phyloP scores from a whole-genome alignment of 2,797 vertebrate genomes.

The Chanos chanos region DNA sequence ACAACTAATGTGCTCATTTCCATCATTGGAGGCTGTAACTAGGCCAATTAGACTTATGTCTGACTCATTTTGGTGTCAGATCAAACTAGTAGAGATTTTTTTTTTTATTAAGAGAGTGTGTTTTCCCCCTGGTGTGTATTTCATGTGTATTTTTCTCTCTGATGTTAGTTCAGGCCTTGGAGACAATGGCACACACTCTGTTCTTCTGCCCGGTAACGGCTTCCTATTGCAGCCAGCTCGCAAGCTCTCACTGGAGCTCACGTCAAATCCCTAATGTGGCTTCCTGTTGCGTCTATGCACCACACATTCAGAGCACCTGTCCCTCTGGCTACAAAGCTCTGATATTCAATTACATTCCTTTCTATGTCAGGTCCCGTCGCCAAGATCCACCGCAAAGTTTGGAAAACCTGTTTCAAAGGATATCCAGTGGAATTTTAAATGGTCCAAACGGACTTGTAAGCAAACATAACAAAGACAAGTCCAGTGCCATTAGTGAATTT shows the following conservation, averaged over 20 bases:
- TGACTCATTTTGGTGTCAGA: no score
- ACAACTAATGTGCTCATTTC: no score
- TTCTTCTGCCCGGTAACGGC: constrained; percentile 17
- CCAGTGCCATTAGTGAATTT: background rate
- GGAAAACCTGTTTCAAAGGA: constrained; percentile 36
- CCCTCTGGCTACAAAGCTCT: constrained; percentile 22
- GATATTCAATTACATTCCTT: constrained; percentile 31
- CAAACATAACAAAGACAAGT: background rate
- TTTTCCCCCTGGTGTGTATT: no score
- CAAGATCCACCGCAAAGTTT: constrained; percentile 10
- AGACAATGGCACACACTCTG: background rate
- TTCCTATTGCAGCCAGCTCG: constrained; percentile 2
- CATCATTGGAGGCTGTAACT: no score
- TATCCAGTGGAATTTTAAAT: constrained; percentile 8
- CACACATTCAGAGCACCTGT: constrained; percentile 36
- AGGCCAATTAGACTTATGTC: no score
- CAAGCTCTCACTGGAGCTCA: background rate
- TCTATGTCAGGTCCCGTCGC: constrained; percentile 21
- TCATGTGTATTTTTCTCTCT: no score
- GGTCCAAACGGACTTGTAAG: constrained; percentile 6
- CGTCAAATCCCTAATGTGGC: constrained; percentile 20
- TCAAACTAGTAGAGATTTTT: no score
- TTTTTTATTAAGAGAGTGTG: no score
- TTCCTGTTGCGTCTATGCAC: constrained; percentile 21
- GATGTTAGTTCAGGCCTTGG: background rate